Percentiles rank a stretch among this genome's conserved stretches.
Conservation (phyloP, 2,888 invertebrate species). For the Bibio marci region DNA sequence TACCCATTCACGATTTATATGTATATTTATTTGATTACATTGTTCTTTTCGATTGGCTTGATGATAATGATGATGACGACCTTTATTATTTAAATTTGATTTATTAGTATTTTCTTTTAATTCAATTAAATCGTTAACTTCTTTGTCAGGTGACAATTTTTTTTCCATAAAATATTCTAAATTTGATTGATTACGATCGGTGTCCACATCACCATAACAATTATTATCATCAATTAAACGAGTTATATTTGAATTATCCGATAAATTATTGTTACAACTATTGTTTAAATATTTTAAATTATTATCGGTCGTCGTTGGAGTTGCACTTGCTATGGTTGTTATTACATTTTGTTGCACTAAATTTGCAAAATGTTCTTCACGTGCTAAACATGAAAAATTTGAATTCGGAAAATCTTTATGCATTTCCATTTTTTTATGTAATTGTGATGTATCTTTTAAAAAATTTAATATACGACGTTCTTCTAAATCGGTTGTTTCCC, state of each 20-base stretch:
- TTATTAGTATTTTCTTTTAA: background rate
- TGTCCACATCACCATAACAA: conserved; percentile 12
- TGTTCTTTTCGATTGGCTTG: background rate
- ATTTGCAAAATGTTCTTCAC: conserved; percentile 30
- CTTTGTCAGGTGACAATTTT: conserved; percentile 27
- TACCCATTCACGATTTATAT: conserved; percentile 73
- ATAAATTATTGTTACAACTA: no score
- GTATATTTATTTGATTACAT: conserved; percentile 13
- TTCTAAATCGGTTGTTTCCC: conserved; percentile 22
- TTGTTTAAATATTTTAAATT: conserved; percentile 5
- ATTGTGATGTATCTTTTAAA: conserved; percentile 28
- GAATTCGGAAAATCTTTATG: conserved; percentile 27
- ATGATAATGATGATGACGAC: no score
- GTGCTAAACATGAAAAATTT: conserved; percentile 28
- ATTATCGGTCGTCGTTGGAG: background rate
- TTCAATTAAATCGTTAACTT: conserved; percentile 20
- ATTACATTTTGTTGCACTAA: conserved; percentile 28
- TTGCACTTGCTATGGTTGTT: no score
- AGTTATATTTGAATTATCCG: conserved; percentile 7
- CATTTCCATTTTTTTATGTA: conserved; percentile 26
- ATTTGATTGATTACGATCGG: conserved; percentile 16
- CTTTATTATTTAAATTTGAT: background rate
- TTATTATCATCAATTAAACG: conserved; percentile 13
- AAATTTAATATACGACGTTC: conserved; percentile 29
- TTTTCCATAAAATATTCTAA: conserved; percentile 25